Conservation (phyloP, 2,113 vertebrate species). For the Sus scrofa region T2T-Sscrofa CM000817.6:18563501-18564000, state of each 20-base stretch:
- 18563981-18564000: neutral
- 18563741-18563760: neutral
- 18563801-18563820: neutral
- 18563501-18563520: constrained; percentile 58
- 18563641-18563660: constrained; percentile 8
- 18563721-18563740: neutral
- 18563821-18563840: neutral
- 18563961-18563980: constrained; percentile 18
- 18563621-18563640: neutral
- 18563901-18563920: constrained; percentile 12
- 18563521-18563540: constrained; percentile 46
- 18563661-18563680: neutral
- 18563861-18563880: neutral
- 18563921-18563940: neutral
- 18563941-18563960: neutral
- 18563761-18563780: neutral
- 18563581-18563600: neutral
- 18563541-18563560: constrained; percentile 4
- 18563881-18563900: neutral
- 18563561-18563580: neutral
- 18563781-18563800: neutral
- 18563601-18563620: constrained; percentile 1
- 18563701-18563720: neutral
- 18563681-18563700: neutral
- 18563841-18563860: constrained; percentile 12